Base-by-base conservation (phyloP, 2,113 vertebrate genomes). In the Entelurus aequoreus region DNA sequence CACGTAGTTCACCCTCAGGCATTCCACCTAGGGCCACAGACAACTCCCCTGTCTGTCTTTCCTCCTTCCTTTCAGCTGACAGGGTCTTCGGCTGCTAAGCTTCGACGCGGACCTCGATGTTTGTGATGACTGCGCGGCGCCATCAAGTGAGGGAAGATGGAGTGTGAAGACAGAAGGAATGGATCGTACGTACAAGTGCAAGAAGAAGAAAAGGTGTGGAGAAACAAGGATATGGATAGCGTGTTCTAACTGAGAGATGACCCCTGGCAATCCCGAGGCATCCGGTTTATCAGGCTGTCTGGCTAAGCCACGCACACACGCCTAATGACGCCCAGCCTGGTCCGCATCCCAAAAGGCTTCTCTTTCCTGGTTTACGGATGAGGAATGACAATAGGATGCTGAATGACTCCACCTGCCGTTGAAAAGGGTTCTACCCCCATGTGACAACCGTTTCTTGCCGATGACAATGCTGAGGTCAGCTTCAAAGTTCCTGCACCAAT, bases 201-300 rank as follows among this genome's bases (percentile, higher is more conserved):
- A 5, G 16, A 21, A 55, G 6, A 13, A 90, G 57, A 63, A 74
- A 58, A 55, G 74, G 74, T 71, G 53, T 42, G 62, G 75, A 83
- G 76, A 80, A 77, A 82, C 80, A 86, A 89, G 88, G 87, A 87
- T 87, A 88, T 86, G 84, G 84, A 88, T 83, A 86, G 73, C 68
- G 73, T 84, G 77, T 85, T 84, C 83, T 85, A 70, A 66, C 81
- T 83, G 76, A 84, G 79, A 84, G 82, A 89, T 89, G 87, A 90
- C 88, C 89, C 82, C 87, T 90, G 89, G 89, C 89, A 85, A 87
- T 88, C 89, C 86, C 81, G 73, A 89, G 89, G 88, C 89, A 83
- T 88, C 87, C 84, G 88, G 78, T 90, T 90, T 86, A 89, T 88
- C 87, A 84, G 71, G 82, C 83, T 84, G 87, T 81, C 84, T 82